phyloP scores from a whole-genome alignment of 1,140 invertebrate genomes.

The Solenopsis fugax region DNA sequence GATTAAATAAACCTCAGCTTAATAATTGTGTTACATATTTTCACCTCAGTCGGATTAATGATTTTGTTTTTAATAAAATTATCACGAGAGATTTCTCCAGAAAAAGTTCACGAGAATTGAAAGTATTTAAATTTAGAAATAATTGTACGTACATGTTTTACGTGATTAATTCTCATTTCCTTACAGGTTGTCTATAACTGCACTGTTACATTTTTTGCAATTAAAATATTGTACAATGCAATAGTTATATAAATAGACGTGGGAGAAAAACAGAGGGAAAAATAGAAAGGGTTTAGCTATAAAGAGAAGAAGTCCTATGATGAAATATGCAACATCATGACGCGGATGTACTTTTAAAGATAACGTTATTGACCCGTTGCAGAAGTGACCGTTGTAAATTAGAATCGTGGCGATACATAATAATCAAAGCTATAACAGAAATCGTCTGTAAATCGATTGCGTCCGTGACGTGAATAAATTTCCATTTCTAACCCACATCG shows the following conservation, averaged over 20 bases:
- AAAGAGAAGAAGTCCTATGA: neutral
- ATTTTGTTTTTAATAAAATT: neutral
- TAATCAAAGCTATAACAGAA: conserved; percentile 6
- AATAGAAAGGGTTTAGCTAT: neutral
- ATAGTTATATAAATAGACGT: neutral
- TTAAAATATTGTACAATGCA: neutral
- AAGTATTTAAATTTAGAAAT: conserved; percentile 13
- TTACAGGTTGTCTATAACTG: neutral
- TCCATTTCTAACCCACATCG: neutral
- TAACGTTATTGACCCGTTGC: neutral
- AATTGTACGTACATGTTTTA: neutral
- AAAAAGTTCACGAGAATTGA: neutral
- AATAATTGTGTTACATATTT: neutral
- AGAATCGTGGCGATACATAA: conserved; percentile 26
- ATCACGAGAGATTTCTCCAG: neutral
- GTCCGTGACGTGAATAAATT: conserved; percentile 33
- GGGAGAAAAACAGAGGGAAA: neutral
- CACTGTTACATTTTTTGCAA: neutral
- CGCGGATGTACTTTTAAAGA: neutral
- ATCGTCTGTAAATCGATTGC: neutral
- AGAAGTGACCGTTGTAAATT: conserved; percentile 9
- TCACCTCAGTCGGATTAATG: neutral
- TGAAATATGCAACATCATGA: neutral
- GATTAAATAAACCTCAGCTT: neutral
- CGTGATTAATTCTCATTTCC: neutral